Evolutionary conservation across 2,888 invertebrate species (phyloP), one percentile per base, ranked within the genome.

Genomic region (Sthenelais limicola): DNA sequence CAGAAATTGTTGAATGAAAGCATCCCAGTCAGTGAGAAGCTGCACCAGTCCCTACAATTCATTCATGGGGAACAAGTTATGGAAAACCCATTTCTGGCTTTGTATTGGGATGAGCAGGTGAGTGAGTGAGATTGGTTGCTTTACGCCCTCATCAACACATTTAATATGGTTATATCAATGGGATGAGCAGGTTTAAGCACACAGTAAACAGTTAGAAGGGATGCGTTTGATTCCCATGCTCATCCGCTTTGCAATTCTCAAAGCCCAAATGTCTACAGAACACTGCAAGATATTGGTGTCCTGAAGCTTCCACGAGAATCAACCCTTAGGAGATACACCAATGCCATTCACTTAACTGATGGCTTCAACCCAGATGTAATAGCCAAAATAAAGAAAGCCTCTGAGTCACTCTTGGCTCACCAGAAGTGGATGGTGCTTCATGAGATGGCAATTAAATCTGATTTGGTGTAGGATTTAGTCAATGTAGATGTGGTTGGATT

Each of bases 141-240:
- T n/a, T n/a, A n/a, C n/a, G n/a, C n/a, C n/a, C n/a, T n/a, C n/a
- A n/a, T n/a, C n/a, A n/a, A n/a, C n/a, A n/a, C n/a, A n/a, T n/a
- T n/a, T n/a, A n/a, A n/a, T n/a, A n/a, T n/a, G n/a, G n/a, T n/a
- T n/a, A n/a, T n/a, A n/a, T n/a, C n/a, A n/a, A n/a, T n/a, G n/a
- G n/a, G n/a, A n/a, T n/a, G n/a, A n/a, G 24, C 71, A 71, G 28
- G 5, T 5, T 2, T 58, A 71, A 33, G 56, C 33, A 5, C 28
- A 58, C 24, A 9, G 28, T 2, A 32, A 43, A 43, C 3, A 35
- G 33, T 26, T 2, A n/a, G 30, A 18, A 35, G 71, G 71, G 18
- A 71, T 58, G 56, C 56, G 71, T 21, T 71, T 33, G 71, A 33
- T 58, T 35, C 71, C 71, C 4, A 58, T 58, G 56, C 3, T 71